Evolutionary conservation across 1,140 invertebrate genomes (phyloP).

Genomic region (Macrosteles quadrilineatus): DNA sequence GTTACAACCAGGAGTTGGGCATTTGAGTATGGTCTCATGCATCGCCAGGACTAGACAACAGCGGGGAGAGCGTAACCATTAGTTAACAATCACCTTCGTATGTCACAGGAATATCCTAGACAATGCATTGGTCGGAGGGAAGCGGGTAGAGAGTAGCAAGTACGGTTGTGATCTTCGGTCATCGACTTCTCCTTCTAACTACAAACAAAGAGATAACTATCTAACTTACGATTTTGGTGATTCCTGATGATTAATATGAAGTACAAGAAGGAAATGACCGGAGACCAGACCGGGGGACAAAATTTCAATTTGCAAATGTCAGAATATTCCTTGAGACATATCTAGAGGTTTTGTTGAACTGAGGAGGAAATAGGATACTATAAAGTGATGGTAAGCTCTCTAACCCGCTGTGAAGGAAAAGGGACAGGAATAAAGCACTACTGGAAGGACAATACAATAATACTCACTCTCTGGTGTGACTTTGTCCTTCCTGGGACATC

Average conservation of each 20-base stretch:
- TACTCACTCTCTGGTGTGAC: conserved; percentile 97
- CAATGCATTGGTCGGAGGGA: conserved; percentile 27
- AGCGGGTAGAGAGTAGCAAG: conserved; percentile 36
- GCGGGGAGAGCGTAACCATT: conserved; percentile 49
- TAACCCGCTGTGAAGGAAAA: conserved; percentile 35
- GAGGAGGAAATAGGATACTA: conserved; percentile 1
- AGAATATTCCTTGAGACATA: conserved; percentile 20
- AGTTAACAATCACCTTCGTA: conserved; percentile 18
- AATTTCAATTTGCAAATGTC: background rate
- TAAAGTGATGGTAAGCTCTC: conserved; percentile 37
- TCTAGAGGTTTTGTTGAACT: conserved; percentile 5
- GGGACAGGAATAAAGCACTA: conserved; percentile 2
- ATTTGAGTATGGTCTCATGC: conserved; percentile 98
- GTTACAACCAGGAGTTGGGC: conserved; percentile 95
- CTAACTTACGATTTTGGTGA: no score
- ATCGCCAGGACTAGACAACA: conserved; percentile 86
- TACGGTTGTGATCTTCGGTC: background rate
- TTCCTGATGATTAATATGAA: no score
- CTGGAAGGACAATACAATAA: background rate
- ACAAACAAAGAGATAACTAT: no score
- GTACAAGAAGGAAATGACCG: no score
- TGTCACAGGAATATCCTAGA: conserved; percentile 28
- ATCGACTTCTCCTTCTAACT: no score
- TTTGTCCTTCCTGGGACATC: conserved; percentile 97
- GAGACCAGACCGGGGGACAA: no score